These are phyloP conservation scores for Tragulus kanchil DNA, from an alignment of 2,113 vertebrate species.

Conservation along the genomic window DNA sequence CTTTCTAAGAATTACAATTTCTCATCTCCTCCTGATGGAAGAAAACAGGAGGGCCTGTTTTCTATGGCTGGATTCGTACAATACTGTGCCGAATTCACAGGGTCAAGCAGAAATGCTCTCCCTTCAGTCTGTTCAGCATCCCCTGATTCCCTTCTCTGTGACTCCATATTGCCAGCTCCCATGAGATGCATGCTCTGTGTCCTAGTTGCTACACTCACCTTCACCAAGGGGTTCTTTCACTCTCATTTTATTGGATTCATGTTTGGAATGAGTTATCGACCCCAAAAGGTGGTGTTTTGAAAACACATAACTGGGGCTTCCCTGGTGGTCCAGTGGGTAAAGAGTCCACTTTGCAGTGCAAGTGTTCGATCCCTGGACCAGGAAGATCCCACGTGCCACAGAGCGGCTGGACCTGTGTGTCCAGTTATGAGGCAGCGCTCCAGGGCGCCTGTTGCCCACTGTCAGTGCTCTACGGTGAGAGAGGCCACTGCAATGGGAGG, in stretches of 20 bases:
- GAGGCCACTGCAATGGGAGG: no score
- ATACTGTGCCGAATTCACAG: background rate
- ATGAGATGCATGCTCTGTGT: background rate
- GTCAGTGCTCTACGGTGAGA: no score
- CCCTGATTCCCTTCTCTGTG: background rate
- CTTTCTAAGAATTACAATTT: background rate
- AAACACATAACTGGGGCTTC: background rate
- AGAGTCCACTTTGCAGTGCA: no score
- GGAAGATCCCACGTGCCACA: no score
- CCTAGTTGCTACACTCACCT: background rate
- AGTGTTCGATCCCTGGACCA: no score
- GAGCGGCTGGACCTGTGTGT: no score
- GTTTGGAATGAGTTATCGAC: background rate
- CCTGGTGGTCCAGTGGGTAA: no score
- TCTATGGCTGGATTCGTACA: background rate
- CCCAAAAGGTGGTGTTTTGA: background rate
- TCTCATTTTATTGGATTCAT: background rate
- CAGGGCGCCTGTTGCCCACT: no score
- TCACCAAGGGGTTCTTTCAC: background rate
- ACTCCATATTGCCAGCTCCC: background rate
- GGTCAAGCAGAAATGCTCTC: background rate
- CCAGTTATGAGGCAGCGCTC: no score
- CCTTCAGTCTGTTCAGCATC: background rate
- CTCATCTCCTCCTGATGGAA: background rate
- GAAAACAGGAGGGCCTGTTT: background rate